A percentile compares a stretch with the other conserved stretches of the same genome.
phyloP scores from a whole-genome alignment of 2,888 invertebrate genomes.

The Callyntrura guangdongensis region DNA sequence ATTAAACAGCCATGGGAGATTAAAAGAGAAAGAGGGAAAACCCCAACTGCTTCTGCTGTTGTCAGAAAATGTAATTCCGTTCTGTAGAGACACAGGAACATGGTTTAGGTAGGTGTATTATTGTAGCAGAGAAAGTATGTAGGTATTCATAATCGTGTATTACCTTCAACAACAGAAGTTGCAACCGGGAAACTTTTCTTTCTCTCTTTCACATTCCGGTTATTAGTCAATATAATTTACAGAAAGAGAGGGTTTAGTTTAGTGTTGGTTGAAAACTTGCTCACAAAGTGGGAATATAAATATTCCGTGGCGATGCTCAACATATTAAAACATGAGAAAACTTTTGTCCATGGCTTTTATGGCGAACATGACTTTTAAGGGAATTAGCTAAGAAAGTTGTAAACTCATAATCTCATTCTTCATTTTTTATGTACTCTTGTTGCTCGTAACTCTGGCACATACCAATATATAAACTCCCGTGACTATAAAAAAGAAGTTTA shows the following conservation, averaged over 20 bases:
- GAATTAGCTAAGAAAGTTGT: constrained; percentile 39
- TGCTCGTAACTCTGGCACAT: neutral
- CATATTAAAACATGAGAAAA: constrained; percentile 28
- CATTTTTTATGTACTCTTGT: neutral
- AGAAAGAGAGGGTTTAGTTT: neutral
- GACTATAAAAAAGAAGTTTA: neutral
- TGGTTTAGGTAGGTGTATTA: neutral
- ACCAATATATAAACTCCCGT: neutral
- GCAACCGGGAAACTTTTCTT: neutral
- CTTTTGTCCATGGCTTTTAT: constrained; percentile 46
- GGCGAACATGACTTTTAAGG: constrained; percentile 25
- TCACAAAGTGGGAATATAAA: constrained; percentile 26
- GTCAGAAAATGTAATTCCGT: neutral
- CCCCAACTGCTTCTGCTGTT: neutral
- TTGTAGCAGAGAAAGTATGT: neutral
- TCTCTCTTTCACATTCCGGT: neutral
- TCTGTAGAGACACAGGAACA: neutral
- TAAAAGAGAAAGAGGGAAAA: neutral
- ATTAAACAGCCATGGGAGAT: no score
- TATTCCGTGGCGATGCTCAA: constrained; percentile 21
- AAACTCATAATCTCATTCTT: constrained; percentile 39
- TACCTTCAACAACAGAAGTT: constrained; percentile 40
- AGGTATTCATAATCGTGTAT: neutral
- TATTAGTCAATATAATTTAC: constrained; percentile 41
- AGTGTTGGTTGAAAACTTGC: constrained; percentile 4